These are phyloP conservation scores for Hemithea aestivaria DNA, from an alignment of 2,888 invertebrate genomes.

Conservation along the genomic window DNA sequence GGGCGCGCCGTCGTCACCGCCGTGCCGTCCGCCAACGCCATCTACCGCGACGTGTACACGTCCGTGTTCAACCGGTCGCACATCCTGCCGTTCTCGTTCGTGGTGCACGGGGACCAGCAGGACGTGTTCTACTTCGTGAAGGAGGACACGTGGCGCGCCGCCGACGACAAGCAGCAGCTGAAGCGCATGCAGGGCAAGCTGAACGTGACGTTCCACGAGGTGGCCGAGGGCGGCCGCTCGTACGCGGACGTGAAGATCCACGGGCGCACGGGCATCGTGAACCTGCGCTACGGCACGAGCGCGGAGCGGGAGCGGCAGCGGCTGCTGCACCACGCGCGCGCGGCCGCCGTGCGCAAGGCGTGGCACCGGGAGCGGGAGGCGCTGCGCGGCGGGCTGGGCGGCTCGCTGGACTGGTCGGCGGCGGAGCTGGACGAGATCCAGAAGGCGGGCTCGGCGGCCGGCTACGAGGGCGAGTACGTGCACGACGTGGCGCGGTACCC, in stretches of 20 bases:
- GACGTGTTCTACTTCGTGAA: constrained; percentile 97
- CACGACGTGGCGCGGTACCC: constrained; percentile 94
- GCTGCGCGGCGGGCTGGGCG: constrained; percentile 86
- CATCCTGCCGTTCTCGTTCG: constrained; percentile 91
- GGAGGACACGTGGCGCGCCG: constrained; percentile 93
- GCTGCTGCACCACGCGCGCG: constrained; percentile 93
- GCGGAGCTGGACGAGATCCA: constrained; percentile 93
- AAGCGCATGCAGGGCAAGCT: constrained; percentile 94
- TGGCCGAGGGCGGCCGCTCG: constrained; percentile 86
- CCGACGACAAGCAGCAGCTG: constrained; percentile 92
- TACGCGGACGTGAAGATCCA: constrained; percentile 94
- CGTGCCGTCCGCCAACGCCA: constrained; percentile 93
- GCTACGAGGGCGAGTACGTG: constrained; percentile 94
- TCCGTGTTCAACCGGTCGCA: constrained; percentile 94
- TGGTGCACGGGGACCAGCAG: constrained; percentile 92
- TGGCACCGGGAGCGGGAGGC: constrained; percentile 96
- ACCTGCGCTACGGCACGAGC: constrained; percentile 96
- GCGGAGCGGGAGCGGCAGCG: constrained; percentile 93
- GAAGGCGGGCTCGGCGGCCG: constrained; percentile 89
- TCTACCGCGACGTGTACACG: constrained; percentile 94
- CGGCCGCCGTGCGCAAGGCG: constrained; percentile 91
- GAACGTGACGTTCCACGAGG: constrained; percentile 94
- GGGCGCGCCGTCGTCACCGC: constrained; percentile 91
- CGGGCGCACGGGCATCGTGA: constrained; percentile 93
- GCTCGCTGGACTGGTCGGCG: constrained; percentile 90